Evolutionary conservation across 2,888 invertebrate genomes (phyloP).

Genomic region (Dasypolia templi): DNA sequence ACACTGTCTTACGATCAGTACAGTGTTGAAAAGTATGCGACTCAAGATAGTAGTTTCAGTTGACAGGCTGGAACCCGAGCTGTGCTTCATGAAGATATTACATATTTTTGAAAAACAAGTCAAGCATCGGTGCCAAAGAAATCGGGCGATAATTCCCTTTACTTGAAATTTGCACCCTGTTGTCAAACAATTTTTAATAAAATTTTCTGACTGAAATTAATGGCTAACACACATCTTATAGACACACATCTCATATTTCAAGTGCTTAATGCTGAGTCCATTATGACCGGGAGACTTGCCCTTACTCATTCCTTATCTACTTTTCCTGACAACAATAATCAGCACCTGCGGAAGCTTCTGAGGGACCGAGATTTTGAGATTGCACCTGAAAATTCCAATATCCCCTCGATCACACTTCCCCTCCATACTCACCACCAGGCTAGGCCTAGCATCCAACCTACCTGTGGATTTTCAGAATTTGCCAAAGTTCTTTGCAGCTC

Average conservation of each 20-base stretch:
- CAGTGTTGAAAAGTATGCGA: constrained; percentile 50
- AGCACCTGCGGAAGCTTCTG: background rate
- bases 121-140: constrained; percentile 22
- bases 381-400: too few relatives aligned
- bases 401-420: too few relatives aligned
- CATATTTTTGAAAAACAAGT: background rate
- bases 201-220: too few relatives aligned
- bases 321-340: background rate
- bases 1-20: constrained; percentile 32
- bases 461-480: too few relatives aligned
- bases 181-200: too few relatives aligned
- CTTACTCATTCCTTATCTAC: background rate
- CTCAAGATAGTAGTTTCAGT: constrained; percentile 55
- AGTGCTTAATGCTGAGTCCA: constrained; percentile 20
- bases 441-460: too few relatives aligned
- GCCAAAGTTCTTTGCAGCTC: too few relatives aligned
- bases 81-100: constrained; percentile 23
- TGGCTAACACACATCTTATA: too few relatives aligned
- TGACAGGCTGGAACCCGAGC: constrained; percentile 34
- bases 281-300: constrained; percentile 23
- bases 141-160: constrained; percentile 25
- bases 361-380: background rate
- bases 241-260: too few relatives aligned
- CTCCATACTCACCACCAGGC: too few relatives aligned
- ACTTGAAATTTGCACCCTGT: too few relatives aligned